Evolutionary conservation across 1,140 invertebrate species (phyloP).

Genomic region (Lasioglossum albipes): DNA sequence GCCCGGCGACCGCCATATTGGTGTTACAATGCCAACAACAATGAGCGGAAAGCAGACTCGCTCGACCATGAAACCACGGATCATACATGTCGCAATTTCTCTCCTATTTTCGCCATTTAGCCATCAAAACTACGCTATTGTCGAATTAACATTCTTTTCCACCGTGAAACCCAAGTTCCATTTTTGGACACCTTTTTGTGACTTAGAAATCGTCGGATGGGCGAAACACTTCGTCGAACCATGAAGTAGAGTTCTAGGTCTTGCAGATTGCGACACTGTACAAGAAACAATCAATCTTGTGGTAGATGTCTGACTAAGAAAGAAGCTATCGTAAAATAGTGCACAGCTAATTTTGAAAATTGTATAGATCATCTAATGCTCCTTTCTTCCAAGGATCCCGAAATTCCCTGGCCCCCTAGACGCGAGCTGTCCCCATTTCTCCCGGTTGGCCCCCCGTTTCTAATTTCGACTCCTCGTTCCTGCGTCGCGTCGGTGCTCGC

Average conservation of each 20-base stretch:
- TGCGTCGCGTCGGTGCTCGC: conserved; percentile 9
- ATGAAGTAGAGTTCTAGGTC: neutral
- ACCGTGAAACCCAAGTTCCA: neutral
- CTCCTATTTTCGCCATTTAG: neutral
- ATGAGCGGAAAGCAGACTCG: neutral
- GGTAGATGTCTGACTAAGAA: too few relatives aligned
- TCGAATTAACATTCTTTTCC: neutral
- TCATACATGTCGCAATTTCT: neutral
- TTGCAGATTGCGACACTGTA: neutral
- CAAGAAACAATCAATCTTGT: too few relatives aligned
- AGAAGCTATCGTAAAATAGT: too few relatives aligned
- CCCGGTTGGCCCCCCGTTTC: too few relatives aligned
- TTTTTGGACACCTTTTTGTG: neutral
- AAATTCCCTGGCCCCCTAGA: too few relatives aligned
- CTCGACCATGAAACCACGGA: neutral
- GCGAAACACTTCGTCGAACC: neutral
- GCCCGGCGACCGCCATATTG: conserved; percentile 25
- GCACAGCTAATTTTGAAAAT: neutral
- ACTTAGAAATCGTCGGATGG: neutral
- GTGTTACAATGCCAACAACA: neutral
- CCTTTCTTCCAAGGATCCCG: too few relatives aligned
- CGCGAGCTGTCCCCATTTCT: too few relatives aligned
- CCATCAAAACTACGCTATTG: neutral
- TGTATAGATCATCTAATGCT: neutral
- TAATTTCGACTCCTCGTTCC: too few relatives aligned